phyloP scores from a whole-genome alignment of 1,140 invertebrate genomes.

The Lepidurus packardi region DNA sequence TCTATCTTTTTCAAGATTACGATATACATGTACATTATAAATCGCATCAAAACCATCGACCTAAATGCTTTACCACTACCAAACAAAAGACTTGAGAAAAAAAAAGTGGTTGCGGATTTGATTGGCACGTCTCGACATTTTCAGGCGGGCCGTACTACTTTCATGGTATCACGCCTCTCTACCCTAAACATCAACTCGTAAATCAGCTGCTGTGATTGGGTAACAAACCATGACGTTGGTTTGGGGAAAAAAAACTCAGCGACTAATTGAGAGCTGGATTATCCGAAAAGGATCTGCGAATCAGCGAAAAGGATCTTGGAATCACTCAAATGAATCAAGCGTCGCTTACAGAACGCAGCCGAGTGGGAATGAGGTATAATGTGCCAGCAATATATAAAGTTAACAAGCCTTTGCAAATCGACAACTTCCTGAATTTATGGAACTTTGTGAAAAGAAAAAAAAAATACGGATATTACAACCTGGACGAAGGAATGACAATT shows the following conservation, averaged over 20 bases:
- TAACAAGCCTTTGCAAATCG: constrained; percentile 10
- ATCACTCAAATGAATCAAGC: background rate
- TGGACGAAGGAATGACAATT: background rate
- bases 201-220: constrained; percentile 11
- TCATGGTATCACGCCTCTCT: constrained; percentile 34
- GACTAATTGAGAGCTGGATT: background rate
- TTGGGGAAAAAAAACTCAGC: background rate
- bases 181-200: constrained; percentile 32
- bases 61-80: too few species aligned
- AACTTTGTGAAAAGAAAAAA: background rate
- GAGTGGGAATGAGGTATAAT: background rate
- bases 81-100: too few species aligned
- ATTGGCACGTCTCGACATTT: constrained; percentile 3
- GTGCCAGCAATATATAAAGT: background rate
- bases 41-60: too few species aligned
- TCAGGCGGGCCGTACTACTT: constrained; percentile 29
- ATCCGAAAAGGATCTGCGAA: too few species aligned
- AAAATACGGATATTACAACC: background rate
- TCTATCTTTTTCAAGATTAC: constrained; percentile 2
- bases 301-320: too few species aligned
- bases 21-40: background rate
- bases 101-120: background rate
- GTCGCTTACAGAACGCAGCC: background rate
- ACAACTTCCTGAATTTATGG: constrained; percentile 2
- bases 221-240: background rate